Percentiles rank a stretch among this genome's conserved stretches.
Conservation (phyloP, 2,888 invertebrate species). For the Horisme vitalbata region DNA sequence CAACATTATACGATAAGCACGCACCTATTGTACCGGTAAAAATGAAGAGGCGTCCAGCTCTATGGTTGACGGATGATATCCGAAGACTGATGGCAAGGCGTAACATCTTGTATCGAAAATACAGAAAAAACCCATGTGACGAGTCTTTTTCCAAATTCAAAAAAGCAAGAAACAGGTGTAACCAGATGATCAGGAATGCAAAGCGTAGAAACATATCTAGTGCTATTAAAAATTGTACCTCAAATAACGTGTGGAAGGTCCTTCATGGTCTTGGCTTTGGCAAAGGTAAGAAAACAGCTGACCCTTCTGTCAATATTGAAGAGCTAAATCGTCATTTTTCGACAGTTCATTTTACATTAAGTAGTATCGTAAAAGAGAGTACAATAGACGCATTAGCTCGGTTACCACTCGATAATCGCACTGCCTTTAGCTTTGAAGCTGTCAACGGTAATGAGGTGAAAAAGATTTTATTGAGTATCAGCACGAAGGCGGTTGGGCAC, state of each 20-base stretch:
- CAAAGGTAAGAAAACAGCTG: background rate
- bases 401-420: background rate
- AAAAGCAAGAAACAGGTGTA: constrained; percentile 3
- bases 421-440: background rate
- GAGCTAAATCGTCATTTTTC: background rate
- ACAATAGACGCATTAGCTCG: background rate
- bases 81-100: constrained; percentile 1
- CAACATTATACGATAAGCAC: background rate
- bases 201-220: background rate
- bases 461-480: background rate
- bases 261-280: constrained; percentile 1
- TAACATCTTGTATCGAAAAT: background rate
- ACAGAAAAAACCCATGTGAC: background rate
- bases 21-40: constrained; percentile 1
- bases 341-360: background rate
- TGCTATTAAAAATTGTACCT: background rate
- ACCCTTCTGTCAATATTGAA: background rate
- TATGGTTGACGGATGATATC: background rate
- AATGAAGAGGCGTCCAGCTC: constrained; percentile 2
- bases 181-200: background rate
- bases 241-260: background rate
- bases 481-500: background rate
- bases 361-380: background rate
- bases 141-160: background rate
- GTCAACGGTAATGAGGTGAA: background rate